Conservation (phyloP, 2,113 vertebrate genomes). For the Bostrychus sinensis region DNA sequence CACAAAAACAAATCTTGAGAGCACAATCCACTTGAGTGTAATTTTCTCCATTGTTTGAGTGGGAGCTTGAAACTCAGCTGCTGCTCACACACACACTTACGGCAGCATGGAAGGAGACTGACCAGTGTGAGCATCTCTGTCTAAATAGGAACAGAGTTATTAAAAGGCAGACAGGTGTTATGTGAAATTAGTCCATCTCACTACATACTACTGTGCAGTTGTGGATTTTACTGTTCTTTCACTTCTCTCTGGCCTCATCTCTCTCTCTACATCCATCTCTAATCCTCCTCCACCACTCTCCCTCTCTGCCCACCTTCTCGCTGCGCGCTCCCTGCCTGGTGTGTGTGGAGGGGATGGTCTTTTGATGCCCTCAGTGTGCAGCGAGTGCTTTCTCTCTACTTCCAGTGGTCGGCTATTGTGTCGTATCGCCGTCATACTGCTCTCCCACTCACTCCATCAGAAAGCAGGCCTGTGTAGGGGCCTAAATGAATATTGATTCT, state of each 20-base stretch:
- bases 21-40: constrained; percentile 5
- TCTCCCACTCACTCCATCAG: constrained; percentile 78
- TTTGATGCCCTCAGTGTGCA: constrained; percentile 66
- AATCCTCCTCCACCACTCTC: constrained; percentile 61
- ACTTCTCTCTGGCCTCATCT: constrained; percentile 66
- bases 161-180: constrained; percentile 63
- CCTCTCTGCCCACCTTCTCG: constrained; percentile 54
- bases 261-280: constrained; percentile 64
- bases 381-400: constrained; percentile 63
- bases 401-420: constrained; percentile 61
- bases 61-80: neutral
- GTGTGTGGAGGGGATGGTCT: constrained; percentile 70
- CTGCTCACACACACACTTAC: constrained; percentile 1
- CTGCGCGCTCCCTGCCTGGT: constrained; percentile 5
- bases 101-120: constrained; percentile 8
- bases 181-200: constrained; percentile 72
- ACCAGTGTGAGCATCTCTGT: constrained; percentile 57
- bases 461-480: constrained; percentile 64
- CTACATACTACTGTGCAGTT: constrained; percentile 58
- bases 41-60: constrained; percentile 2
- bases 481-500: constrained; percentile 80
- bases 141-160: constrained; percentile 58
- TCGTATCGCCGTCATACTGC: constrained; percentile 64
- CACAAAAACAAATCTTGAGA: constrained; percentile 2
- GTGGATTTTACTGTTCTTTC: constrained; percentile 69